Evolutionary conservation across 1,140 invertebrate species (phyloP).

Genomic region (Thaumatotibia leucotreta): DNA sequence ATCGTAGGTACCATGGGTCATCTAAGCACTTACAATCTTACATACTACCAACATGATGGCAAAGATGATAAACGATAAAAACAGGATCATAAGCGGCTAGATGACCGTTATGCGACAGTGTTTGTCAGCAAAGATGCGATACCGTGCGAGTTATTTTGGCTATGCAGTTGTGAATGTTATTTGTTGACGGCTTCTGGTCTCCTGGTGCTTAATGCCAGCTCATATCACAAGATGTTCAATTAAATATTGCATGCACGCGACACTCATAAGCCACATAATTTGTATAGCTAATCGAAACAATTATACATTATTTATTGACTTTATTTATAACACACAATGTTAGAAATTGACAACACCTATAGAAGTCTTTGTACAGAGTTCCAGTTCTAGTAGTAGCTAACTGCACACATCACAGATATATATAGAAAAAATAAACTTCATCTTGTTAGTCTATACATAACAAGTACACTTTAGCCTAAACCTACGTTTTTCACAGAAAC

Average conservation of each 20-base stretch:
- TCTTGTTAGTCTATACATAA: constrained; percentile 55
- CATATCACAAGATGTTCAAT: constrained; percentile 39
- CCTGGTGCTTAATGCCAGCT: constrained; percentile 39
- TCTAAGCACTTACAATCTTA: too few relatives aligned
- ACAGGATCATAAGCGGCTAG: too few relatives aligned
- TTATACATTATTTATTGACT: constrained; percentile 34
- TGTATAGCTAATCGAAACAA: constrained; percentile 26
- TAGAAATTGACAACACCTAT: constrained; percentile 55
- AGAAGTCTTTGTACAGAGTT: constrained; percentile 54
- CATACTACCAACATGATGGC: too few relatives aligned
- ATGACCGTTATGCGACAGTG: background rate
- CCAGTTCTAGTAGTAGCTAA: constrained; percentile 45
- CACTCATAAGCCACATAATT: constrained; percentile 50
- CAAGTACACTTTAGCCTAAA: constrained; percentile 47
- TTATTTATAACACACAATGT: constrained; percentile 33
- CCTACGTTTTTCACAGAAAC: constrained; percentile 29
- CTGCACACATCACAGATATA: constrained; percentile 62
- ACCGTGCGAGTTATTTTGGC: background rate
- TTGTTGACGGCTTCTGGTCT: constrained; percentile 25
- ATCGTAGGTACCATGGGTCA: too few relatives aligned
- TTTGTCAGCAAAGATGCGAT: background rate
- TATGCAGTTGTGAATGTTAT: background rate
- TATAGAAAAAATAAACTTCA: constrained; percentile 60
- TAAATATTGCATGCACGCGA: constrained; percentile 40
- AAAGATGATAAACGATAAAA: too few relatives aligned